Base-by-base conservation (phyloP, 1,140 invertebrate genomes). In the Eulimnadia texana region DNA sequence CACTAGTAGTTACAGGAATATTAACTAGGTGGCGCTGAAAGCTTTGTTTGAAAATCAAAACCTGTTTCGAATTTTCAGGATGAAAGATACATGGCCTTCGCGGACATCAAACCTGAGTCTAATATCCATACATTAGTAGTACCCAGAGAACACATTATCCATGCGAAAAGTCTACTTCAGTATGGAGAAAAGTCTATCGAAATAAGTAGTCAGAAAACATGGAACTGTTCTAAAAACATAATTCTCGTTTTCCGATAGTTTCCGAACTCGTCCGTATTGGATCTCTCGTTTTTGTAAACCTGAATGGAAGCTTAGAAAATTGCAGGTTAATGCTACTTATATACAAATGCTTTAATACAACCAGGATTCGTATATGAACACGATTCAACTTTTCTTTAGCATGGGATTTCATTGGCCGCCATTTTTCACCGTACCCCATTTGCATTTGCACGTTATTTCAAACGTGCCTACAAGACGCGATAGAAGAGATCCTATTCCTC, bases 71-170 rank as follows among this genome's bases (percentile, higher is more conserved):
- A 22, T 64, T 56, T 42, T 50, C 54, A 74, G 70, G 69, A 73
- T 65, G 69, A 72, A 27, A 65, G 67, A 1, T 64, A 70, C 50
- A 69, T 72, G 6, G 70, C 72, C 3, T 74, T 76, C 63, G 63
- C 63, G 50, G 74, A 76, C 64, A 74, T 73, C 23, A 64, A 64
- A 24, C 74, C 74, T 23, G 73, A 72, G n/a, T 66, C 72, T 2
- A 57, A 56, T 3, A 72, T 75, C 64, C 75, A 76, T 61, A 76
- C 71, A 63, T 67, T 76, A 0, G 69, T 76, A 13, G 65, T 73
- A 24, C 68, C 75, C 1, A 73, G 72, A 59, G 54, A 67, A 13
- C 75, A 76, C 63, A 69, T 72, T 10, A 61, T 54, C 28, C 67
- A 74, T 64, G 67, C 71, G 6, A 71, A 70, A 59, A 58, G 64